Conservation (phyloP, 2,888 invertebrate genomes). For the Julus scandinavius region DNA sequence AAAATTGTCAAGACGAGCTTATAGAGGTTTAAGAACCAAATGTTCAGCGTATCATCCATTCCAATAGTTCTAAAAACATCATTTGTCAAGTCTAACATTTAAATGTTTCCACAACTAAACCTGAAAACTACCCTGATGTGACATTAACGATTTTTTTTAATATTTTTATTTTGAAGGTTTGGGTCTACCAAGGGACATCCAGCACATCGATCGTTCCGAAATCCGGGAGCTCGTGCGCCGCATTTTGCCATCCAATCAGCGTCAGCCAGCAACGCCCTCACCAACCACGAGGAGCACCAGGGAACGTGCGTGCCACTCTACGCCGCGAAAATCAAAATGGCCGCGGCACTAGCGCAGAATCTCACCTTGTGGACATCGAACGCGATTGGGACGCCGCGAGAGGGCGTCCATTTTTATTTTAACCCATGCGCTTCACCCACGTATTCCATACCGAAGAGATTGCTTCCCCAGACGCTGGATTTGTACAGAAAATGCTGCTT, state of each 20-base stretch:
- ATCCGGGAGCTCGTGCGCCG: slow-evolving; percentile 40
- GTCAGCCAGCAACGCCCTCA: not conserved
- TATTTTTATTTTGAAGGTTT: not conserved
- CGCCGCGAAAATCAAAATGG: not conserved
- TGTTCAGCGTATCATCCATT: too few species aligned
- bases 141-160: not conserved
- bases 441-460: too few species aligned
- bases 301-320: not conserved
- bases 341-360: not conserved
- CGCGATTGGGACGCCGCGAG: not conserved
- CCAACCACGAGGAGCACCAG: not conserved
- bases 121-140: too few species aligned
- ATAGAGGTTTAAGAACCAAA: too few species aligned
- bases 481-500: not conserved
- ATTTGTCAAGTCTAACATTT: too few species aligned
- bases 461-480: not conserved
- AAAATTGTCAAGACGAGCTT: too few species aligned
- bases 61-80: too few species aligned
- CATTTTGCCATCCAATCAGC: slow-evolving; percentile 22
- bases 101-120: too few species aligned
- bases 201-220: slow-evolving; percentile 39
- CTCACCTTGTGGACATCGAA: not conserved
- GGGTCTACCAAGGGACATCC: slow-evolving; percentile 28
- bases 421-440: not conserved
- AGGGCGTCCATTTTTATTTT: not conserved